phyloP scores from a whole-genome alignment of 2,113 vertebrate species.

The Ibidorhyncha struthersii region DNA sequence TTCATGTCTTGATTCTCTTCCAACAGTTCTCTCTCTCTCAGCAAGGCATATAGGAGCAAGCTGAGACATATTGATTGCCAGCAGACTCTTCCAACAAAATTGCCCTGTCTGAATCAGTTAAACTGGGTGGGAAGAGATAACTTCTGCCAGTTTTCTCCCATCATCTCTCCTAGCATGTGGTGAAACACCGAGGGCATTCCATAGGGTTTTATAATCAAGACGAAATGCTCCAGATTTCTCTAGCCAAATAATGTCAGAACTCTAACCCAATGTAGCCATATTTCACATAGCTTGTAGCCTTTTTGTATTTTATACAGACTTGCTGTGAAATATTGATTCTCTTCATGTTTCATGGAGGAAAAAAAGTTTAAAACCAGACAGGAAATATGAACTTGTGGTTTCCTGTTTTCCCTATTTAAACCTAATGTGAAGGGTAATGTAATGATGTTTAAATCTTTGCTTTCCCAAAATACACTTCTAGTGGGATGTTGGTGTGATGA shows the following conservation, averaged over 20 bases:
- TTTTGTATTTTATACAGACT: conserved; percentile 37
- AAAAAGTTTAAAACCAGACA: neutral
- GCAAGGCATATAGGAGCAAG: conserved; percentile 73
- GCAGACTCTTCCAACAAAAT: conserved; percentile 71
- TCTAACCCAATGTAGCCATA: neutral
- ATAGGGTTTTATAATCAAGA: conserved; percentile 57
- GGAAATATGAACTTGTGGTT: neutral
- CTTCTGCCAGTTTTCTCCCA: conserved; percentile 67
- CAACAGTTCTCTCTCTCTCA: conserved; percentile 61
- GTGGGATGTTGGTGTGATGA: neutral
- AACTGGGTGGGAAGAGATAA: conserved; percentile 68
- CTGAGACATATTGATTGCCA: conserved; percentile 77
- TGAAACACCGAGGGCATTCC: conserved; percentile 54
- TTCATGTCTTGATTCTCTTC: conserved; percentile 75
- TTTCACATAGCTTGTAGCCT: neutral
- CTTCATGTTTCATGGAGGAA: neutral
- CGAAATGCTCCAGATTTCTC: conserved; percentile 61
- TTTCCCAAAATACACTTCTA: neutral
- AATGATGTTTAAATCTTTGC: conserved; percentile 4
- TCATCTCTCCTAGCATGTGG: conserved; percentile 29
- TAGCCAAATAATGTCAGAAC: conserved; percentile 26
- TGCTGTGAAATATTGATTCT: conserved; percentile 44
- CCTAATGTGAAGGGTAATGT: neutral
- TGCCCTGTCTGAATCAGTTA: conserved; percentile 74
- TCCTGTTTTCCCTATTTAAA: conserved; percentile 10